Percentiles rank a stretch among this genome's conserved stretches.
These are phyloP conservation scores for Merodon equestris DNA, from an alignment of 2,888 invertebrate species.

Conservation along the genomic window DNA sequence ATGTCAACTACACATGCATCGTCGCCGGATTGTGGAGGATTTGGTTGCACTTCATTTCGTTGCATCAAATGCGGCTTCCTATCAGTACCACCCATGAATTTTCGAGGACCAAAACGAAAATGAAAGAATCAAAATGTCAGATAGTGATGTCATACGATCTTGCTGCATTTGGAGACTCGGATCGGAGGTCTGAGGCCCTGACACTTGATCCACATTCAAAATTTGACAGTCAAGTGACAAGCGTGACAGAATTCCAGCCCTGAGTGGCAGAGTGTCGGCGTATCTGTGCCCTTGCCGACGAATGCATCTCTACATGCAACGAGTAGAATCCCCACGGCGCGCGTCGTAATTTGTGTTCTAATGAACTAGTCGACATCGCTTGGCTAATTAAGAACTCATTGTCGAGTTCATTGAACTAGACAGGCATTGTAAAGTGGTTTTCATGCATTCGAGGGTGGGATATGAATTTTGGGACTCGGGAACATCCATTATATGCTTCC, in stretches of 20 bases:
- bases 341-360: slow-evolving; percentile 42
- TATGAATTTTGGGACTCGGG: background rate
- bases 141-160: slow-evolving; percentile 43
- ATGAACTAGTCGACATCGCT: slow-evolving; percentile 23
- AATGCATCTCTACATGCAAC: slow-evolving; percentile 34
- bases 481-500: slow-evolving; percentile 23
- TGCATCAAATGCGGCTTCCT: background rate
- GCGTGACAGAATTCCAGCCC: slow-evolving; percentile 37
- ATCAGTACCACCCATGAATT: slow-evolving; percentile 44
- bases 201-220: slow-evolving; percentile 45
- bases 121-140: slow-evolving; percentile 7
- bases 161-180: slow-evolving; percentile 28
- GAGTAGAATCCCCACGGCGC: too few species aligned
- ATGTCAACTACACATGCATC: slow-evolving; percentile 49
- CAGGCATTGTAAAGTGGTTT: slow-evolving; percentile 6
- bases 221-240: slow-evolving; percentile 62
- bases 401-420: slow-evolving; percentile 51
- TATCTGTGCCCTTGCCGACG: slow-evolving; percentile 16
- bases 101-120: slow-evolving; percentile 34
- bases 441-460: background rate
- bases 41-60: slow-evolving; percentile 52
- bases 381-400: slow-evolving; percentile 50
- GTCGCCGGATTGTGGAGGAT: too few species aligned
- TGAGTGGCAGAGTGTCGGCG: slow-evolving; percentile 19
- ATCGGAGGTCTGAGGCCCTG: slow-evolving; percentile 29